Base-by-base conservation (phyloP, 2,888 invertebrate genomes). In the Noctua fimbriata region DNA sequence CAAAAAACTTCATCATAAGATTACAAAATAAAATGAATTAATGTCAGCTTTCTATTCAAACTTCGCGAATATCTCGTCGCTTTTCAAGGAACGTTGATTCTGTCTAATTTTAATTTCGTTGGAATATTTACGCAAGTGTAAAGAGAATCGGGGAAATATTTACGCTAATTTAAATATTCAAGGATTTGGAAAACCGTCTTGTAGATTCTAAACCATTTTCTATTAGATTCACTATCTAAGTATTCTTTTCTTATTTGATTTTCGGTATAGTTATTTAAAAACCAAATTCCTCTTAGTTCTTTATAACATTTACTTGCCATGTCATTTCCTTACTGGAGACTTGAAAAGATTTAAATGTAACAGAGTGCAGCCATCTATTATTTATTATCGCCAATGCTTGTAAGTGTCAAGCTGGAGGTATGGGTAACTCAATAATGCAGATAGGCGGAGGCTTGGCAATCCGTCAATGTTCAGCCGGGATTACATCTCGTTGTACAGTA, bases 321-420 rank as follows among this genome's bases (percentile, higher is more conserved):
- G 6, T 67, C 18, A 65, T 14, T 47, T 75, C 4, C 9, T 60
- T 36, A 55, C 49, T 32, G 21, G 7, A 32, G 41, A 36, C 24
- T 69, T 63, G 21, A 28, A n/a, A 21, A 49, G n/a, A 44, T 81
- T 69, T 73, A 55, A 85, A 76, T 67, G 55, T 36, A 52, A 67
- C 67, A 52, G 58, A 71, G 69, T 69, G 60, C 72, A 73, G 32
- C 58, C n/a, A 81, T 85, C 60, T 60, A 77, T 86, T 82, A 84
- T 84, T 86, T 84, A 82, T 69, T 82, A 84, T 84, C 77, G 52
- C 52, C 86, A 72, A 69, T 73, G 86, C 86, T 82, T 84, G 84
- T 86, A 86, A 82, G 72, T 86, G 84, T 84, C 86, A 84, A 65
- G 65, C 52, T 18, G 63, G 72, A 86, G 65, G 72, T 47, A 70